phyloP scores from a whole-genome alignment of 2,797 vertebrate genomes.

The Eutrigla gurnardus region DNA sequence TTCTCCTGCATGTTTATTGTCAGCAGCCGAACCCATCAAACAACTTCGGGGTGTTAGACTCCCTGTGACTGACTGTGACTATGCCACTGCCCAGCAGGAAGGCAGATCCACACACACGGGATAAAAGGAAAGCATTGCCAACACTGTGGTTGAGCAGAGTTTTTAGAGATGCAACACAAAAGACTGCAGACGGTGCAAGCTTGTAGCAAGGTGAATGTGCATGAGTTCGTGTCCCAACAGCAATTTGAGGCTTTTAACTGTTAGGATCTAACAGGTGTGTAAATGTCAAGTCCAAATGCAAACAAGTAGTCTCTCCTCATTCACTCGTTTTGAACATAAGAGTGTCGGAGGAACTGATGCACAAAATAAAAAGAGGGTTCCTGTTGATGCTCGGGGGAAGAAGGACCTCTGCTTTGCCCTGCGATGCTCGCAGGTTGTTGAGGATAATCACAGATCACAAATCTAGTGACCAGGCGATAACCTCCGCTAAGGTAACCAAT shows the following conservation, averaged over 20 bases:
- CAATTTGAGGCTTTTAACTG: background rate
- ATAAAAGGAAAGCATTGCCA: background rate
- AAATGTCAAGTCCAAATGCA: background rate
- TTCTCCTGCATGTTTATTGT: constrained; percentile 23
- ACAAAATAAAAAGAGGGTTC: too few relatives aligned
- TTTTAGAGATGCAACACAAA: background rate
- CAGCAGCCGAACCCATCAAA: constrained; percentile 34
- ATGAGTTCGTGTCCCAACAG: background rate
- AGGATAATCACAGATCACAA: too few relatives aligned
- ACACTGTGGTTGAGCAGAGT: background rate
- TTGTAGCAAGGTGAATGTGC: background rate
- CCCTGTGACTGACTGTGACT: constrained; percentile 17
- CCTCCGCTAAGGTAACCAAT: too few relatives aligned
- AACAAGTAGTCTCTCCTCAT: background rate
- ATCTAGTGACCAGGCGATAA: too few relatives aligned
- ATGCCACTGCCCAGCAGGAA: constrained; percentile 27
- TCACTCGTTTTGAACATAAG: background rate
- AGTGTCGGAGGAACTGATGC: too few relatives aligned
- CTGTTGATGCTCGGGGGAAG: too few relatives aligned
- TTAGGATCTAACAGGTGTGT: background rate
- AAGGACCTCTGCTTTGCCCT: too few relatives aligned
- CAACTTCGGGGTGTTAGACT: constrained; percentile 19
- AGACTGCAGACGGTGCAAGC: background rate
- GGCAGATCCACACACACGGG: background rate
- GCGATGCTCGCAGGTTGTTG: too few relatives aligned